Percentiles rank a stretch among this genome's conserved stretches.
Evolutionary conservation across 2,113 vertebrate genomes (phyloP).

Genomic region (Aegotheles bennettii): DNA sequence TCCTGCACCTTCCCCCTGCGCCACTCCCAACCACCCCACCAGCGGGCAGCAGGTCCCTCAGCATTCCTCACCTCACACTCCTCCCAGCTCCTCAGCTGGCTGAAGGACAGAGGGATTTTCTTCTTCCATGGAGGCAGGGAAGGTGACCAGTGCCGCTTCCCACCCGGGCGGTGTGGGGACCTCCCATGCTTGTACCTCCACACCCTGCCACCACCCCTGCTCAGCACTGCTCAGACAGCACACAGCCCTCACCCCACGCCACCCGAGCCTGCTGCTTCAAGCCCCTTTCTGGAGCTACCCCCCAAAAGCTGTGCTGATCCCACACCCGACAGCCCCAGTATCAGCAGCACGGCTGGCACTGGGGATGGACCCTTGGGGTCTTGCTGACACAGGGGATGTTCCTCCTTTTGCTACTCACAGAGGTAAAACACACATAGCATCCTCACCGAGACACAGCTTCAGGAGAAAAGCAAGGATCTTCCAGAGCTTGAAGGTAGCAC

Average conservation of each 20-base stretch:
- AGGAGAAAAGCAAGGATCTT: neutral
- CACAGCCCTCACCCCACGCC: neutral
- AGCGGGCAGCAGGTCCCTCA: neutral
- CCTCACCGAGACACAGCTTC: neutral
- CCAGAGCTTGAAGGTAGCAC: neutral
- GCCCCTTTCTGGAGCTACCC: neutral
- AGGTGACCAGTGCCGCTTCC: neutral
- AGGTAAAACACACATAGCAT: neutral
- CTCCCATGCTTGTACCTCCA: neutral
- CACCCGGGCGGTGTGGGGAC: fast-evolving
- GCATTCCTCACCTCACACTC: neutral
- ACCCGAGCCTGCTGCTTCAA: neutral
- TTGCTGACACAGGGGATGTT: neutral
- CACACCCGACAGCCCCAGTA: neutral
- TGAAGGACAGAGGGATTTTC: neutral
- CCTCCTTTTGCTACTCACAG: neutral
- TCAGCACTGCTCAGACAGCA: neutral
- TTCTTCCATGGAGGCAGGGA: neutral
- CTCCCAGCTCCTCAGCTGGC: neutral
- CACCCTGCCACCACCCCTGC: neutral
- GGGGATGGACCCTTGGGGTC: fast-evolving
- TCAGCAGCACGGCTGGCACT: fast-evolving
- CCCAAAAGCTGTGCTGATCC: neutral
- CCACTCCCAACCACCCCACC: neutral
- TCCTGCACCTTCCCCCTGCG: neutral